phyloP scores from a whole-genome alignment of 2,113 vertebrate species.

The Lepidothrix coronata region DNA sequence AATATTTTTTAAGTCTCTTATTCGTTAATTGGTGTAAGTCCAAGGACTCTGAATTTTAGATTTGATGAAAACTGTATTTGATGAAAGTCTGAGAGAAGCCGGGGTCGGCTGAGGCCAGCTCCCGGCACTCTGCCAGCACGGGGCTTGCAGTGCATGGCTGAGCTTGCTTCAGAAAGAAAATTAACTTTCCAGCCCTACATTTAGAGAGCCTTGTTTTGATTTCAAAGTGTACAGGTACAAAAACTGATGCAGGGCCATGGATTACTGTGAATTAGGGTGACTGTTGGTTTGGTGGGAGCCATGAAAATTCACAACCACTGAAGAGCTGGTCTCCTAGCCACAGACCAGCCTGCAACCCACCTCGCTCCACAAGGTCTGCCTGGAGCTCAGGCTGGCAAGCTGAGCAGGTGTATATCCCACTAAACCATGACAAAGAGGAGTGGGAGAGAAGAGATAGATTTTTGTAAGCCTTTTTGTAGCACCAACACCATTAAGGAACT shows the following conservation, averaged over 20 bases:
- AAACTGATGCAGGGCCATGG: not conserved
- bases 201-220: not conserved
- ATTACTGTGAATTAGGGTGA: not conserved
- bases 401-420: rapidly evolving
- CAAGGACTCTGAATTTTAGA: not conserved
- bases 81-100: not conserved
- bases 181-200: not conserved
- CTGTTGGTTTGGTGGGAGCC: not conserved
- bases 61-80: not conserved
- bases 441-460: not conserved
- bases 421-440: not conserved
- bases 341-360: not conserved
- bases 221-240: not conserved
- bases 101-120: not conserved
- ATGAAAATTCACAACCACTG: not conserved
- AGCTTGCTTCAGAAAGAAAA: not conserved
- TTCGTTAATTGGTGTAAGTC: not conserved
- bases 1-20: not conserved
- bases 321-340: not conserved
- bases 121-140: not conserved
- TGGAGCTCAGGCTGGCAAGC: not conserved
- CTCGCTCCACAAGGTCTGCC: not conserved
- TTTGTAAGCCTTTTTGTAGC: not conserved
- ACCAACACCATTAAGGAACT: not conserved
- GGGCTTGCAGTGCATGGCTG: not conserved